phyloP scores from a whole-genome alignment of 2,888 invertebrate genomes.

The Erynnis tages region DNA sequence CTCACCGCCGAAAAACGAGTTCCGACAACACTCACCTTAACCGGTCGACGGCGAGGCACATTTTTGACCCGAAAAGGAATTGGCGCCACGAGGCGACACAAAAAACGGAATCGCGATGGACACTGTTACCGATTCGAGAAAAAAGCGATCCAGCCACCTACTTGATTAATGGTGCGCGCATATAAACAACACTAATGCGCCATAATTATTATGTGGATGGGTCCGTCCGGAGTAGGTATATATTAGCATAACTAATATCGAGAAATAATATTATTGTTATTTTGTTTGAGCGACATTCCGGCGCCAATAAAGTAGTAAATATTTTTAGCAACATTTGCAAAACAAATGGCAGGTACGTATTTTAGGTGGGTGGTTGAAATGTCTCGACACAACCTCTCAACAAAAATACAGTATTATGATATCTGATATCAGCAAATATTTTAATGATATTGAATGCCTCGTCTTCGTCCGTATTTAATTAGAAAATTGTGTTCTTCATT shows the following conservation, averaged over 20 bases:
- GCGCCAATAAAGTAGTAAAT: slow-evolving; percentile 33
- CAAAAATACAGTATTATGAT: too few relatives aligned
- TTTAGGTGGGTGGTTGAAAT: too few relatives aligned
- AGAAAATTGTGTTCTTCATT: too few relatives aligned
- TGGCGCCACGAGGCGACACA: slow-evolving; percentile 50
- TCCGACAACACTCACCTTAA: slow-evolving; percentile 28
- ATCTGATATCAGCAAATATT: too few relatives aligned
- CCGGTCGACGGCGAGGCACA: slow-evolving; percentile 28
- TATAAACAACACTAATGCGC: slow-evolving; percentile 48
- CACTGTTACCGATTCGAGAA: slow-evolving; percentile 46
- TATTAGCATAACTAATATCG: slow-evolving; percentile 44
- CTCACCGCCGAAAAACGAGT: slow-evolving; percentile 21
- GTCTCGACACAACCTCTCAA: too few relatives aligned
- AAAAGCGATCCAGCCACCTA: slow-evolving; percentile 39
- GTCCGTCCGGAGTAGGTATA: slow-evolving; percentile 41
- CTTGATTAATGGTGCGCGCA: slow-evolving; percentile 44
- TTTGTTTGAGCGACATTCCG: slow-evolving; percentile 36
- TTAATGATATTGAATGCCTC: too few relatives aligned
- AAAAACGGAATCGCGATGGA: slow-evolving; percentile 34
- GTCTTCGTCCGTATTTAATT: too few relatives aligned
- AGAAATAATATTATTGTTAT: slow-evolving; percentile 37
- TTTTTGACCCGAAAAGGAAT: slow-evolving; percentile 18
- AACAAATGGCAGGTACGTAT: not conserved
- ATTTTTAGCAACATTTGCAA: slow-evolving; percentile 22
- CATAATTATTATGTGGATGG: slow-evolving; percentile 26